Evolutionary conservation across 2,113 vertebrate species (phyloP).

Genomic region (mouse (Mus musculus)): GRCm39 chr4:72888001-72888500

Average conservation of each 20-base stretch:
- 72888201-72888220: background rate
- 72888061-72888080: background rate
- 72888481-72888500: background rate
- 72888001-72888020: background rate
- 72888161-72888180: too few species aligned
- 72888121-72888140: background rate
- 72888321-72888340: background rate
- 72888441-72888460: background rate
- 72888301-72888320: background rate
- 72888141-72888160: background rate
- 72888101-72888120: background rate
- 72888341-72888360: background rate
- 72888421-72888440: background rate
- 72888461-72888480: background rate
- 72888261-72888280: background rate
- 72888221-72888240: background rate
- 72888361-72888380: background rate
- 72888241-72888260: background rate
- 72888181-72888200: background rate
- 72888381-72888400: background rate
- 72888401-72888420: background rate
- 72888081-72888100: background rate
- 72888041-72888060: background rate
- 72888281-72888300: background rate
- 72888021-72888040: background rate